Evolutionary conservation across 2,113 vertebrate genomes (phyloP), one percentile per base, ranked within the genome.

Genomic region (Turdus rufiventris): DNA sequence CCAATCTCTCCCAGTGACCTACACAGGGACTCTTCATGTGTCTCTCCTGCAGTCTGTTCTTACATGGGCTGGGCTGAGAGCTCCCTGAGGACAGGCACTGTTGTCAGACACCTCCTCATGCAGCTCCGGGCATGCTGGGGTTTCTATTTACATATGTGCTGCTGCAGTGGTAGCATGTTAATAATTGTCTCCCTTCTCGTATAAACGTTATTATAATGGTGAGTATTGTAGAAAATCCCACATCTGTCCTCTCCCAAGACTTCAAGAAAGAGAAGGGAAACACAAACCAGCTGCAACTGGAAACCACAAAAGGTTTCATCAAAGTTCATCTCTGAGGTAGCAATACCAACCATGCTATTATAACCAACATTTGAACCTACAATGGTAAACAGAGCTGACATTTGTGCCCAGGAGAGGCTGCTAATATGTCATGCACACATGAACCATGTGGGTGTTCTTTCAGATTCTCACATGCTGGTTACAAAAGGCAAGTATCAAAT

Each of bases 401-500:
- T 89, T 96, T 92, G 58, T 38, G 63, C 38, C 63, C 53, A 47
- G 65, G n/a, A 94, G 54, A 90, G 50, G 73, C 74, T 93, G 81
- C 58, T 89, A 67, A 51, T 47, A 65, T 93, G 63, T 56, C 60
- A 56, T 42, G n/a, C 23, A 63, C n/a, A 34, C 65, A 43, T 15
- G 56, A 94, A 70, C 72, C 43, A 2, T 29, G 83, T 28, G 88
- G 82, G 45, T 85, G 42, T 71, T 91, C 85, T 60, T 85, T 85
- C 34, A 48, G 50, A 68, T 72, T 97, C 79, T 95, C 47, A 83
- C 89, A 65, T 0, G 2, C 31, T 51, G 78, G 14, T 75, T 68
- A 85, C 85, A 94, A 88, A 92, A 96, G 81, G 58, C 66, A 88
- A 67, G 48, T 50, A 57, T 79, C 43, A 85, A 85, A 82, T 72